A percentile compares a stretch with the other conserved stretches of the same genome.
These are phyloP conservation scores for Lepidiolamprologus cunningtoni DNA, from an alignment of 2,113 vertebrate species.

Conservation along the genomic window DNA sequence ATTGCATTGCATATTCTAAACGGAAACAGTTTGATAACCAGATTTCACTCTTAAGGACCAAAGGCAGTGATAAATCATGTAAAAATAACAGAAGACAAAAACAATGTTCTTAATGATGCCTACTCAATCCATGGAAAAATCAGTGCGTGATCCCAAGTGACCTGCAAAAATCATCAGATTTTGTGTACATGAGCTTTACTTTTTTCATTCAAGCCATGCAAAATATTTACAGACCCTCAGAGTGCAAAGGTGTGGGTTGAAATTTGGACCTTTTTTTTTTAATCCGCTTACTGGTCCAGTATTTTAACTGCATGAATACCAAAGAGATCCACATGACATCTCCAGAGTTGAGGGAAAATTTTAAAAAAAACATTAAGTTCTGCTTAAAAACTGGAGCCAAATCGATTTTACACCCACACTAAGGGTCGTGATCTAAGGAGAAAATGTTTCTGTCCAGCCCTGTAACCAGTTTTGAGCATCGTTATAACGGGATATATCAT, in stretches of 20 bases:
- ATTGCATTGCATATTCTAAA: not conserved
- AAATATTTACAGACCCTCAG: not conserved
- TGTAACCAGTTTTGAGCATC: not conserved
- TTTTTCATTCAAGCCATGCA: not conserved
- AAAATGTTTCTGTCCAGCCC: not conserved
- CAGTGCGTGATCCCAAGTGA: not conserved
- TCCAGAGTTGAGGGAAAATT: accelerated
- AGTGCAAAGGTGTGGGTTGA: not conserved
- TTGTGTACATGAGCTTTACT: not conserved
- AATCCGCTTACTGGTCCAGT: accelerated
- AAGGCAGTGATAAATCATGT: not conserved
- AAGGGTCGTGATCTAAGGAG: accelerated
- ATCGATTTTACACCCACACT: not conserved
- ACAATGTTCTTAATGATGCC: not conserved
- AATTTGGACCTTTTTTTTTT: not conserved
- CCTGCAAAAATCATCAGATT: not conserved
- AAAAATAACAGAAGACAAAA: not conserved
- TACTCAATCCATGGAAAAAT: not conserved
- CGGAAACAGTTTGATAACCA: not conserved
- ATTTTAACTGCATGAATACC: not conserved
- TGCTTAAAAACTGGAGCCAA: not conserved
- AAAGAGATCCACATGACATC: not conserved
- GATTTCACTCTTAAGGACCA: not conserved
- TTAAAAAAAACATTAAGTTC: accelerated
- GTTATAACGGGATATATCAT: not conserved